Base-by-base conservation (phyloP, 2,113 vertebrate species). In the Cettia cetti region DNA sequence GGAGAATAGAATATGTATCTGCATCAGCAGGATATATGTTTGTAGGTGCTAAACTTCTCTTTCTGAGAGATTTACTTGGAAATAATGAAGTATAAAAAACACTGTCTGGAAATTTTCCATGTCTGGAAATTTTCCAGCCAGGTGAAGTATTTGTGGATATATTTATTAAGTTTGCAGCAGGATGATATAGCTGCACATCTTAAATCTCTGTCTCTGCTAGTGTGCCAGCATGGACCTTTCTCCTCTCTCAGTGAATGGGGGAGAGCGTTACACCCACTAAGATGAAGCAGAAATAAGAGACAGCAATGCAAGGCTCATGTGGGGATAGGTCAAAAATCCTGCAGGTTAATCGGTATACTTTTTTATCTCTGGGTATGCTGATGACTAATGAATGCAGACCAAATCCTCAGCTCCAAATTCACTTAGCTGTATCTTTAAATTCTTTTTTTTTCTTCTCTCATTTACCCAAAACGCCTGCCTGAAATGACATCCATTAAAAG, bases 391-490 rank as follows among this genome's bases (percentile, higher is more conserved):
- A 91, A 83, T 3, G 5, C 79, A 63, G 64, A 95, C 78, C 71
- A 83, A 57, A 83, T 35, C 82, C 59, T 74, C 82, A 47, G 47
- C 39, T 45, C 52, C 4, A 2, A 9, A 3, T 70, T 88, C 16
- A 33, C 19, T 50, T 56, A 12, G 39, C 44, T 19, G 27, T 16
- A 53, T 11, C 40, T 26, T 66, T 6, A 4, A 5, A 8, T 23
- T 21, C 5, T 42, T n/a, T 71, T 28, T 57, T 31, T 59, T 44
- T 3, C 7, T 70, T 70, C 80, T 69, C n/a, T 31, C 10, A 57
- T 94, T 94, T 89, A 82, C 77, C 74, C 61, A 79, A 83, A 82
- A 95, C 61, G 61, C 74, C 89, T 92, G 31, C 33, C 78, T 69
- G 70, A 84, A 89, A 72, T 7, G 6, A 33, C 70, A 91, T 61